Evolutionary conservation across 2,888 invertebrate genomes (phyloP), one percentile per base, ranked within the genome.

Genomic region (Thysanoteuthis rhombus): DNA sequence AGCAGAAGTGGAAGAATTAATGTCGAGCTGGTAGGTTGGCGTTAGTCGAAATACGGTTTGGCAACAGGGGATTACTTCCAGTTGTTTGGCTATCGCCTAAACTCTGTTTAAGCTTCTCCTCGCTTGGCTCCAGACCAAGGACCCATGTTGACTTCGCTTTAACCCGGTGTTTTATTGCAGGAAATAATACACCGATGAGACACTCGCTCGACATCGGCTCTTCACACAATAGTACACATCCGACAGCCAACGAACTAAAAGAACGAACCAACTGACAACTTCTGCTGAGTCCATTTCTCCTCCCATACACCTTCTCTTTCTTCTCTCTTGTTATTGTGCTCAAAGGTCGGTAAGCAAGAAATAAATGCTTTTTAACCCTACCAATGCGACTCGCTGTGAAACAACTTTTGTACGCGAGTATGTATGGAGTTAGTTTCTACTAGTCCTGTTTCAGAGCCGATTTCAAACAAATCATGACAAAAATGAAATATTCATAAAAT

Each of bases 241-340:
- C 75, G 75, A 75, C 75, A n/a, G 75, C n/a, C 75, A 75, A 75
- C 75, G 75, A 75, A 75, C n/a, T 75, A 75, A 75, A 75, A 75
- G n/a, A 75, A 75, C 75, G n/a, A 75, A 75, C 75, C 36, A 75
- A n/a, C n/a, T n/a, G 52, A 52, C 52, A 52, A 52, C 52, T 52
- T 52, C 52, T 22, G 5, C 25, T 42, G 42, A 52, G 52, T 52
- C 52, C n/a, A 36, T 75, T 75, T 75, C 75, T 75, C 2, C 12
- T 36, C 75, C n/a, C 19, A 16, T 19, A 16, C n/a, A 22, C 8
- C 58, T 32, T 58, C 32, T 2, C n/a, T n/a, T 75, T 75, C 75
- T 36, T n/a, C 10, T n/a, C 16, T 75, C 10, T 75, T 75, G 75
- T 36, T 19, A 75, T n/a, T 75, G 12, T 36, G n/a, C 16, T 75